Base-by-base conservation (phyloP, 1,140 invertebrate species). In the Pogonognathellus flavescens region DNA sequence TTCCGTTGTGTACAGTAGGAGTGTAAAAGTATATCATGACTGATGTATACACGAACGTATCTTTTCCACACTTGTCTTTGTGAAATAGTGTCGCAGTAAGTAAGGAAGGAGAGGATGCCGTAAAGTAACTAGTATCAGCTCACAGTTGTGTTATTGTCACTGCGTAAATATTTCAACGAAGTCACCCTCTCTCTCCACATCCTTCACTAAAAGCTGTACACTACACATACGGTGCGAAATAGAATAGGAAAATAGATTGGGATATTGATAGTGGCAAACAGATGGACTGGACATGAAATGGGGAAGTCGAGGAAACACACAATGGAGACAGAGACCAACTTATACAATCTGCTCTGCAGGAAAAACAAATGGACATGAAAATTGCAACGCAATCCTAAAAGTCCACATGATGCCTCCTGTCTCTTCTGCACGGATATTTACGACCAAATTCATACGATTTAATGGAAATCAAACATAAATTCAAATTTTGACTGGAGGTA, bases 51-150 rank as follows among this genome's bases (percentile, higher is more conserved):
- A 9, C 9, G 11, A 13, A 57, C 53, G 53, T 14, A 57, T n/a
- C 53, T 57, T 57, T 57, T 57, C 53, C n/a, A 57, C 53, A 41
- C 31, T 41, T 41, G 31, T 41, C 31, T 41, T 41, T 41, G 31
- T 41, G 31, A 41, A 41, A 41, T 41, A 41, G 31, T 41, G 31
- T 41, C 6, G 31, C 1, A 9, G n/a, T 3, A 41, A 9, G n/a
- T 3, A 13, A 14, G 53, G 53, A n/a, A n/a, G 18, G 60, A 20
- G n/a, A 76, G 41, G 31, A 31, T 16, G 41, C 49, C 62, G 70
- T 76, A 76, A 76, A 76, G 70, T 76, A 76, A 76, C 14, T 25
- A 25, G 70, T 76, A 76, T 76, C 70, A 76, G 70, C 31, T 76
- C 70, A 41, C 31, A 76, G 70, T 41, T 76, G 70, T 76, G 25